phyloP scores from a whole-genome alignment of 2,113 vertebrate species.

The Nyctereutes procyonoides region DNA sequence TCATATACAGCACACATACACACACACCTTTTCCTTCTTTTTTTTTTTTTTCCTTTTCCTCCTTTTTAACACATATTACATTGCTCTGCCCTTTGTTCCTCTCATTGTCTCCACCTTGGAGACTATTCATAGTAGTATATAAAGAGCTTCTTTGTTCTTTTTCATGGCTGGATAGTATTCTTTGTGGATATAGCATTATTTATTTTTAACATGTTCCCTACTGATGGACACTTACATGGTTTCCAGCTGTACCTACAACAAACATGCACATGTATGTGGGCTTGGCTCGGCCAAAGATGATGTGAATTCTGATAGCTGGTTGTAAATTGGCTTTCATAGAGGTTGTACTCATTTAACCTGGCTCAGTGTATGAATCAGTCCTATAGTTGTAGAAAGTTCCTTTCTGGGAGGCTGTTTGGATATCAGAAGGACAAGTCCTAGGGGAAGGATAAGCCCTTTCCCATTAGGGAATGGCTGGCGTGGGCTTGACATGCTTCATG shows the following conservation, averaged over 20 bases:
- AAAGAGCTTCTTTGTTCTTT: background rate
- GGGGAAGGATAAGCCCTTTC: background rate
- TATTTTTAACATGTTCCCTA: background rate
- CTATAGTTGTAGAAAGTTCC: slow-evolving; percentile 3
- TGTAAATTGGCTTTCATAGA: background rate
- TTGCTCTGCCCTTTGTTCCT: background rate
- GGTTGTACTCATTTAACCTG: background rate
- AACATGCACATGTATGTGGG: background rate
- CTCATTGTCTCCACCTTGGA: background rate
- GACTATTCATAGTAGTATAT: background rate
- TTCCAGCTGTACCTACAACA: background rate
- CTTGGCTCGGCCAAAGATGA: background rate
- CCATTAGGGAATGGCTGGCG: background rate
- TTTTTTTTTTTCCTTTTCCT: too few relatives aligned
- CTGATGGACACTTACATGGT: background rate
- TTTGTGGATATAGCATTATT: background rate
- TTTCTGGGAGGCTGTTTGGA: background rate
- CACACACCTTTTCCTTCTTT: background rate
- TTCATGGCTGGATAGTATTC: background rate
- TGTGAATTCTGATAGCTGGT: background rate
- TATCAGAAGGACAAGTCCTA: background rate
- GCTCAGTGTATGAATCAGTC: background rate
- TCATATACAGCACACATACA: background rate
- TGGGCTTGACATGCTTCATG: background rate
- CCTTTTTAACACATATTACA: background rate